Evolutionary conservation across 2,797 vertebrate species (phyloP).

Genomic region (Poeciliopsis presidionis): DNA sequence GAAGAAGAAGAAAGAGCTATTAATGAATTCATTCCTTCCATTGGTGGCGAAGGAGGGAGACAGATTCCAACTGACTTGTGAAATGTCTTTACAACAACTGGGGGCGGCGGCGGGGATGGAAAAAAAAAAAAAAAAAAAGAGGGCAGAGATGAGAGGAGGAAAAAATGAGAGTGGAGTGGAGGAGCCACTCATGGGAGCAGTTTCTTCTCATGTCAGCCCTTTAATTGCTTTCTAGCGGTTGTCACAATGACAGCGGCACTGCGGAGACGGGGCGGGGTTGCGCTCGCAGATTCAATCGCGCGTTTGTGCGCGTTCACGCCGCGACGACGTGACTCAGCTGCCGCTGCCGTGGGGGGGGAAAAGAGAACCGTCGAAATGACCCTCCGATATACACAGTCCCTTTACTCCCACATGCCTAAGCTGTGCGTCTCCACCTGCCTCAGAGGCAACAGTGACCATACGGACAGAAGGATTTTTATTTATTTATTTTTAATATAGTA

Average conservation of each 20-base stretch:
- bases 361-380: constrained; percentile 49
- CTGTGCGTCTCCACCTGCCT: constrained; percentile 40
- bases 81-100: constrained; percentile 39
- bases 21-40: constrained; percentile 31
- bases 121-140: constrained; percentile 23
- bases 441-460: constrained; percentile 55
- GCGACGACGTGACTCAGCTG: constrained; percentile 51
- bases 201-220: constrained; percentile 75
- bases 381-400: constrained; percentile 39
- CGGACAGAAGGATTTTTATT: constrained; percentile 43
- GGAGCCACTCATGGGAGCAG: constrained; percentile 68
- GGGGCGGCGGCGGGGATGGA: constrained; percentile 24
- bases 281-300: constrained; percentile 13
- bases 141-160: constrained; percentile 59
- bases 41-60: constrained; percentile 17
- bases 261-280: constrained; percentile 46
- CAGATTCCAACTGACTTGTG: constrained; percentile 25
- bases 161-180: constrained; percentile 67
- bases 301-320: no score
- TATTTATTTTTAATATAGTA: not conserved
- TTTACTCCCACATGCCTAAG: constrained; percentile 24
- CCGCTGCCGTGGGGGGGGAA: constrained; percentile 6
- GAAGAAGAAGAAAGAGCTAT: constrained; percentile 14
- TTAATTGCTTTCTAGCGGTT: constrained; percentile 79
- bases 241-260: constrained; percentile 75